Evolutionary conservation across 2,888 invertebrate genomes (phyloP), one percentile per base, ranked within the genome.

Genomic region (Drosophila stalkeri): DNA sequence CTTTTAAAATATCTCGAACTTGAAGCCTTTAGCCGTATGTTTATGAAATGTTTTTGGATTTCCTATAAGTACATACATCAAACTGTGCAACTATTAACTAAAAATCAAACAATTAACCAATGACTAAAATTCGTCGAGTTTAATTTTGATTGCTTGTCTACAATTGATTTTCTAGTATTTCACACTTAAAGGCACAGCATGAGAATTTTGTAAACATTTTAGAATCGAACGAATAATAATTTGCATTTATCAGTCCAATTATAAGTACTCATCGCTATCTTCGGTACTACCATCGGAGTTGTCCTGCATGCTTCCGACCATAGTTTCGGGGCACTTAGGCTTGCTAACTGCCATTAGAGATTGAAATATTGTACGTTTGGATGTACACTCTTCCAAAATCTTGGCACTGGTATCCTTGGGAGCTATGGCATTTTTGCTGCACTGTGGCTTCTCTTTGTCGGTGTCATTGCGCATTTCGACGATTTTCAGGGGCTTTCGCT

Each of bases 251-350:
- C 33, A 39, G 5, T 44, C n/a, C 7, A 14, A 0, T 56, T 59
- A 77, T 23, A 64, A 7, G 35, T 70, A 74, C 7, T 47, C 55
- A 39, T 46, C 60, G 52, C 65, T 80, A 14, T 49, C 44, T 2
- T 75, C 63, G 41, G 59, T 61, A 9, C 43, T 57, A 7, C 55
- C 71, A 0, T 49, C 73, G 7, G 49, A 59, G 27, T 56, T 75
- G 1, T 77, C 70, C 14, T 74, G 18, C 6, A 84, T 56, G 23
- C 51, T 49, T n/a, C 59, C 57, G 33, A 84, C 56, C 52, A 86
- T 63, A 0, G 83, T 84, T 8, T 77, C 77, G 3, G 86, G 86
- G 35, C 82, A 80, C 5, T 56, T 33, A 9, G 72, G 65, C 18
- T 61, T 80, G 0, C 20, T 55, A 5, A 75, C 72, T 2, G 78